phyloP scores from a whole-genome alignment of 2,888 invertebrate species.

The Spodoptera littoralis region DNA sequence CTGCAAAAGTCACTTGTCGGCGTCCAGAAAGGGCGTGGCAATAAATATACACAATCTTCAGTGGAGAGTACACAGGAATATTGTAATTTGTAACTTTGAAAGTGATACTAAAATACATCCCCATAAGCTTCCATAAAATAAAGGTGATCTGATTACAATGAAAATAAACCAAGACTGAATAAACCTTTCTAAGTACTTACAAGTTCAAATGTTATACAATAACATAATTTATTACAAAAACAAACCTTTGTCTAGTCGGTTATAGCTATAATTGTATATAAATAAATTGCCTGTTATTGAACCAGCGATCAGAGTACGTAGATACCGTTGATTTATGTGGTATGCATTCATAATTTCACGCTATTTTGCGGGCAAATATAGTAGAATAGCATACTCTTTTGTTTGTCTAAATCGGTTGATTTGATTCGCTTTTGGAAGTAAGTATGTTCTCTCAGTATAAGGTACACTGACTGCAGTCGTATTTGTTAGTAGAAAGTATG shows the following conservation, averaged over 20 bases:
- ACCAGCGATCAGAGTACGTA: slow-evolving; percentile 14
- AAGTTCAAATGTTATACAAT: slow-evolving; percentile 9
- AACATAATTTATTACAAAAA: slow-evolving; percentile 4
- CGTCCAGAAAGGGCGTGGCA: no score
- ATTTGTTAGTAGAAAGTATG: no score
- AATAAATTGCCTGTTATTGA: slow-evolving; percentile 35
- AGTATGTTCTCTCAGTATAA: neutral
- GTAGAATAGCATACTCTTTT: slow-evolving; percentile 9
- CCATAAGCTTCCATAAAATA: neutral
- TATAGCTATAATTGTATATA: slow-evolving; percentile 2
- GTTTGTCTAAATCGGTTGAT: slow-evolving; percentile 17
- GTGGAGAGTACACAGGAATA: no score
- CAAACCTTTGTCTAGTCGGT: slow-evolving; percentile 6
- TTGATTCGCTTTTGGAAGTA: neutral
- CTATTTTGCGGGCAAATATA: slow-evolving; percentile 25
- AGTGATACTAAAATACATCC: no score
- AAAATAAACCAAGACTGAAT: neutral
- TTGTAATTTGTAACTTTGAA: no score
- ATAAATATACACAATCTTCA: no score
- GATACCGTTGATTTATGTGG: slow-evolving; percentile 43
- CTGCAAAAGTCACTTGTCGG: no score
- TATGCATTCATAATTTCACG: slow-evolving; percentile 33
- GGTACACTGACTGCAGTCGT: no score
- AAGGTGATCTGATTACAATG: neutral
- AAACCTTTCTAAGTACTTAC: neutral